Percentiles rank a stretch among this genome's conserved stretches.
These are phyloP conservation scores for Peucedramus taeniatus DNA, from an alignment of 2,113 vertebrate species.

Conservation along the genomic window DNA sequence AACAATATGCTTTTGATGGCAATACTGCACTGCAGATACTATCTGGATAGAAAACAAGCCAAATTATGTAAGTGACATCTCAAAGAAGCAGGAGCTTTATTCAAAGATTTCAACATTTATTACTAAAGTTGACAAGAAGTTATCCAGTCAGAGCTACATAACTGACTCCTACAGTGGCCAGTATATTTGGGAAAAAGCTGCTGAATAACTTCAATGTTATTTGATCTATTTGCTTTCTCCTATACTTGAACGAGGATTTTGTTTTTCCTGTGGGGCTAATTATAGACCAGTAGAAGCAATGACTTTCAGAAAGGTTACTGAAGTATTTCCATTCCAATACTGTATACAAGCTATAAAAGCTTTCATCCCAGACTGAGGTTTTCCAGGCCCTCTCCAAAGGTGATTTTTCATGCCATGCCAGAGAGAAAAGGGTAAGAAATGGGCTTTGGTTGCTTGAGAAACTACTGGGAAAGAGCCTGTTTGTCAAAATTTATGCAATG, in stretches of 20 bases:
- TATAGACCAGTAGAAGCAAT: slow-evolving; percentile 37
- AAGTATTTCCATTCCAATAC: slow-evolving; percentile 40
- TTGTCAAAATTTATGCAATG: neutral
- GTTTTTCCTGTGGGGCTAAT: slow-evolving; percentile 52
- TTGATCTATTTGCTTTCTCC: slow-evolving; percentile 37
- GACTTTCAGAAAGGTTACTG: slow-evolving; percentile 60
- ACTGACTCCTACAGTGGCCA: neutral
- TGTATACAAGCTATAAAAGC: slow-evolving; percentile 19
- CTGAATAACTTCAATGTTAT: neutral
- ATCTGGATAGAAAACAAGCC: slow-evolving; percentile 78
- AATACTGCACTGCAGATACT: slow-evolving; percentile 99
- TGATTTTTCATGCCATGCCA: neutral
- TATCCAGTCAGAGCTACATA: neutral
- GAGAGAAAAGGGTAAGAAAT: neutral
- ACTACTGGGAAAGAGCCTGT: neutral
- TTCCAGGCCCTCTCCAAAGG: neutral
- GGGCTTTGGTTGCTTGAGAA: neutral
- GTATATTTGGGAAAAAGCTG: neutral
- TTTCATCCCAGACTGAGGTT: neutral
- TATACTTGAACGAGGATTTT: slow-evolving; percentile 16
- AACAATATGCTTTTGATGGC: slow-evolving; percentile 98
- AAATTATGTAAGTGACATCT: slow-evolving; percentile 26
- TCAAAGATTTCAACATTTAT: neutral
- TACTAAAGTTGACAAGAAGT: neutral
- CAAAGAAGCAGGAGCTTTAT: neutral